Evolutionary conservation across 2,113 vertebrate species (phyloP).

Genomic region (Austrofundulus limnaeus): DNA sequence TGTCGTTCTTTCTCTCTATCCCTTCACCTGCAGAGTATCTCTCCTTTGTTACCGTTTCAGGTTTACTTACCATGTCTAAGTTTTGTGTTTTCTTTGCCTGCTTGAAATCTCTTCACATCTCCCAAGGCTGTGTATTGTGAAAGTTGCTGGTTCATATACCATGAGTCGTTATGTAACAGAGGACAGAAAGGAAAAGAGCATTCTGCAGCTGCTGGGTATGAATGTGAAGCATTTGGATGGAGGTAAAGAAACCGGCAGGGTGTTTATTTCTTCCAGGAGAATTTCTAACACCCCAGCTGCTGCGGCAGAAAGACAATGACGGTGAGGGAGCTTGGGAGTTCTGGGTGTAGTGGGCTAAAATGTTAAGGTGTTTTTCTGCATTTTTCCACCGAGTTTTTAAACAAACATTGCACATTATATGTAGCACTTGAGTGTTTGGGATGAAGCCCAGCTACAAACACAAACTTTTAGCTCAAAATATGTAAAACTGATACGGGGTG

Average conservation of each 20-base stretch:
- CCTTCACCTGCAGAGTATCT: conserved; percentile 19
- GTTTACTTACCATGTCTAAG: conserved; percentile 7
- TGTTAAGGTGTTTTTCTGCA: neutral
- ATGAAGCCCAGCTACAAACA: too few relatives aligned
- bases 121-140: conserved; percentile 30
- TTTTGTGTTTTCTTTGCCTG: conserved; percentile 20
- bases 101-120: conserved; percentile 26
- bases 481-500: too few relatives aligned
- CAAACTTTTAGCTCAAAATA: too few relatives aligned
- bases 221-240: conserved; percentile 25
- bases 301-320: conserved; percentile 11
- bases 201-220: conserved; percentile 22
- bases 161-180: conserved; percentile 33
- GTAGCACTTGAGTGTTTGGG: too few relatives aligned
- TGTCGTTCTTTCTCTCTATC: conserved; percentile 12
- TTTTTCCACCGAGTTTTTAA: too few relatives aligned
- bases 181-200: conserved; percentile 16
- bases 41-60: conserved; percentile 9
- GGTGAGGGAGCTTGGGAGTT: conserved; percentile 1
- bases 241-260: conserved; percentile 10
- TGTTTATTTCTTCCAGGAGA: conserved; percentile 33
- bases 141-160: conserved; percentile 29
- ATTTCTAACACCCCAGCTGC: conserved; percentile 39
- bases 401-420: too few relatives aligned
- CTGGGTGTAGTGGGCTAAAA: conserved; percentile 8